Evolutionary conservation across 2,797 vertebrate genomes (phyloP).

Genomic region (Notamacropus eugenii): DNA sequence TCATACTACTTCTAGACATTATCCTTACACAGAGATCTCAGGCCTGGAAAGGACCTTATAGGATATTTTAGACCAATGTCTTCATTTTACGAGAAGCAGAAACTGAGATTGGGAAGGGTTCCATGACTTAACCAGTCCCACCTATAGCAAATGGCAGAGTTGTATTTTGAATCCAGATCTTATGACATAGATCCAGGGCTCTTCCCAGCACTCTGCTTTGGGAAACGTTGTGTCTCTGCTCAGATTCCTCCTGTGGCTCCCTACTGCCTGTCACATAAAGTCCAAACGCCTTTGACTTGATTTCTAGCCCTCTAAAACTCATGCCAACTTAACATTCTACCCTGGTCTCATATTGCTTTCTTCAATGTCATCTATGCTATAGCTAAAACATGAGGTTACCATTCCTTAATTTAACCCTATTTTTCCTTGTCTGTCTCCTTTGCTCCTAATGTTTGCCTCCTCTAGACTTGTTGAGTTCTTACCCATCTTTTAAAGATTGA

Average conservation of each 20-base stretch:
- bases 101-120: background rate
- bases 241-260: background rate
- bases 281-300: background rate
- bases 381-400: background rate
- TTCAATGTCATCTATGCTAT: background rate
- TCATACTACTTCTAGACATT: background rate
- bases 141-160: background rate
- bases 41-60: background rate
- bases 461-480: background rate
- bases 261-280: background rate
- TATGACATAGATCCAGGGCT: background rate
- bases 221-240: background rate
- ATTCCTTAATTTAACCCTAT: background rate
- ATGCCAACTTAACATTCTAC: background rate
- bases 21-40: background rate
- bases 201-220: background rate
- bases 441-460: background rate
- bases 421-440: background rate
- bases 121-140: background rate
- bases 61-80: background rate
- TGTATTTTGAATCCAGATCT: background rate
- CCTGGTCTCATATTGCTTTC: background rate
- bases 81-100: too few species aligned
- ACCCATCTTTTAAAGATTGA: background rate
- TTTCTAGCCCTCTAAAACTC: background rate